phyloP scores from a whole-genome alignment of 2,797 vertebrate genomes.

The Halcyon badia region DNA sequence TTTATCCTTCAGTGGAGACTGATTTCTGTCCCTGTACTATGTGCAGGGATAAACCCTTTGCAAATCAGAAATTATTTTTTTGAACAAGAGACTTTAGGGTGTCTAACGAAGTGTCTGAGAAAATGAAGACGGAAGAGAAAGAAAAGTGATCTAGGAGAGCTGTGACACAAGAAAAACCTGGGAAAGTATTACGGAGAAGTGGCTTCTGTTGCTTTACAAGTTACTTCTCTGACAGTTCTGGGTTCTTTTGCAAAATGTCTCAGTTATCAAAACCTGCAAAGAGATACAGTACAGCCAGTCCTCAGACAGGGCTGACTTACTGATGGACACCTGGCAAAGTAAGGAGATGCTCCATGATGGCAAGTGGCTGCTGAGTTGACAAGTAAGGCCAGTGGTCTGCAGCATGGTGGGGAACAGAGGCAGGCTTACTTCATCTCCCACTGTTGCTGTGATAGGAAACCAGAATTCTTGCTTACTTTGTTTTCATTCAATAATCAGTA shows the following conservation, averaged over 20 bases:
- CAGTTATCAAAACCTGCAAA: neutral
- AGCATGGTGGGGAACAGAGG: neutral
- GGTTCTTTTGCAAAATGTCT: neutral
- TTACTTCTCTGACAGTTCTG: neutral
- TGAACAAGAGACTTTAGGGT: neutral
- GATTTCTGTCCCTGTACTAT: neutral
- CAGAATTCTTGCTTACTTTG: neutral
- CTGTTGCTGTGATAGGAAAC: rapidly evolving
- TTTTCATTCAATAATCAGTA: neutral
- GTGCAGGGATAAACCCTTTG: neutral
- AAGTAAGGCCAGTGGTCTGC: neutral
- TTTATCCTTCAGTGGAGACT: neutral
- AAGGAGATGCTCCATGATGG: neutral
- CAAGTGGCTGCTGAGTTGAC: neutral
- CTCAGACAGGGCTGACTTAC: neutral
- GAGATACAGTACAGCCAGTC: neutral
- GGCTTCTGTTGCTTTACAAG: neutral
- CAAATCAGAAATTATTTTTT: neutral
- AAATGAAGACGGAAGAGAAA: neutral
- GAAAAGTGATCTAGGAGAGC: neutral
- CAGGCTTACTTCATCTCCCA: neutral
- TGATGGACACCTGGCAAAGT: neutral
- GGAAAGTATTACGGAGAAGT: neutral
- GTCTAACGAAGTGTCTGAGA: neutral
- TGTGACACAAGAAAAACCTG: neutral